Percentiles rank a stretch among this genome's conserved stretches.
Conservation (phyloP, 2,113 vertebrate species). For the Leucoraja erinaceus region DNA sequence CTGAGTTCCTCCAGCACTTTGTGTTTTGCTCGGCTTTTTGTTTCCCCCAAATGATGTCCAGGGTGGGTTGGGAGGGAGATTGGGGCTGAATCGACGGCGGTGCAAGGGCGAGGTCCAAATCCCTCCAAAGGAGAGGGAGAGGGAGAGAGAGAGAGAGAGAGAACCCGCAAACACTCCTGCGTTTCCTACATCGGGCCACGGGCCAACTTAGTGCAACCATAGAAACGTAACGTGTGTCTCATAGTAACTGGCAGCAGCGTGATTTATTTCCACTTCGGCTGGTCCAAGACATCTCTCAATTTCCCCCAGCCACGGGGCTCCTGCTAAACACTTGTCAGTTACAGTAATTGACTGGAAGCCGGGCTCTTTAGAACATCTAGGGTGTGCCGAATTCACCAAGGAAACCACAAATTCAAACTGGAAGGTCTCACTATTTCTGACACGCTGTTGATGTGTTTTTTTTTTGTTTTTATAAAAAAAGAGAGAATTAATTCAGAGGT, state of each 20-base stretch:
- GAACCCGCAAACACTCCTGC: not conserved
- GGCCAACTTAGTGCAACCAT: constrained; percentile 43
- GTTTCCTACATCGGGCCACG: not conserved
- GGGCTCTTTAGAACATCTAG: not conserved
- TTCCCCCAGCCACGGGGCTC: not conserved
- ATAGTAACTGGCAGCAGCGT: constrained; percentile 45
- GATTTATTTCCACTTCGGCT: constrained; percentile 33
- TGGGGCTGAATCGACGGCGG: too few species aligned
- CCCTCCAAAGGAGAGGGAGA: too few species aligned
- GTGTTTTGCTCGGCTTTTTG: too few species aligned
- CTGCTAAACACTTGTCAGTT: constrained; percentile 23
- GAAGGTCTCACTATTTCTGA: not conserved
- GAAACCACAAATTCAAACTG: too few species aligned
- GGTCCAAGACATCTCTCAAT: not conserved
- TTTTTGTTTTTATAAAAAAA: too few species aligned
- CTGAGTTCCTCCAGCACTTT: too few species aligned
- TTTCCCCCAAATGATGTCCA: too few species aligned
- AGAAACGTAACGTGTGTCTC: constrained; percentile 50
- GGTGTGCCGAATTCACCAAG: not conserved
- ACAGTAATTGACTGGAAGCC: not conserved
- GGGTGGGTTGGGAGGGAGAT: too few species aligned
- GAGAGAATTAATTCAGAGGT: too few species aligned
- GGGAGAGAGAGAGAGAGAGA: too few species aligned
- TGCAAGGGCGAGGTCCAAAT: too few species aligned
- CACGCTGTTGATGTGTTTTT: too few species aligned